A percentile compares a stretch with the other conserved stretches of the same genome.
phyloP scores from a whole-genome alignment of 2,113 vertebrate genomes.

The Tinamus guttatus region DNA sequence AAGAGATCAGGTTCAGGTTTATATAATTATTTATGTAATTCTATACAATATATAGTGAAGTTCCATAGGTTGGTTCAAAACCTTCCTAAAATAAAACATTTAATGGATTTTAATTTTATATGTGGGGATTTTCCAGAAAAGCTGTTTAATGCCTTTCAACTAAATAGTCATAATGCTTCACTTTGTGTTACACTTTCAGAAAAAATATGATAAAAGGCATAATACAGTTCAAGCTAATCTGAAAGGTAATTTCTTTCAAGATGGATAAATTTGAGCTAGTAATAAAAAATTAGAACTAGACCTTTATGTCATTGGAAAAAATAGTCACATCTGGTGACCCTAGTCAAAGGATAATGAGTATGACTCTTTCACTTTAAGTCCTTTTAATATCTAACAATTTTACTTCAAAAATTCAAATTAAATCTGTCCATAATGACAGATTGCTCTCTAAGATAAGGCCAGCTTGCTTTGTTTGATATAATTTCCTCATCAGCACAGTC shows the following conservation, averaged over 20 bases:
- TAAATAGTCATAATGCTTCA: background rate
- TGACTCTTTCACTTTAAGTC: background rate
- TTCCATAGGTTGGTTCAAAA: background rate
- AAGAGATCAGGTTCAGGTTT: too few species aligned
- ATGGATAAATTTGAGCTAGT: background rate
- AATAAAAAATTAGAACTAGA: constrained; percentile 21
- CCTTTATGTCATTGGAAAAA: constrained; percentile 29
- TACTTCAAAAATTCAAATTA: constrained; percentile 56
- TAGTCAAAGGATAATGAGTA: constrained; percentile 23
- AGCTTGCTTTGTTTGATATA: constrained; percentile 30
- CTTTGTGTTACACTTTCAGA: background rate
- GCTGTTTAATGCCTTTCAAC: background rate
- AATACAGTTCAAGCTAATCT: constrained; percentile 17
- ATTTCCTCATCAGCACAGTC: background rate
- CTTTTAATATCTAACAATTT: constrained; percentile 44
- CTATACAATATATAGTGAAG: background rate
- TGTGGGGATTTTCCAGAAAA: background rate
- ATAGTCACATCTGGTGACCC: constrained; percentile 20
- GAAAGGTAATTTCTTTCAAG: constrained; percentile 26
- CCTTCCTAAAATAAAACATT: background rate
- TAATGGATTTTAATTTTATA: background rate
- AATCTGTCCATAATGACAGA: constrained; percentile 17
- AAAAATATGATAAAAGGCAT: constrained; percentile 1
- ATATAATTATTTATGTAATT: background rate
- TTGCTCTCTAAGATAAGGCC: constrained; percentile 17